A percentile compares a stretch with the other conserved stretches of the same genome.
Conservation (phyloP, 2,888 invertebrate species). For the Xanthostigma xanthostigma region DNA sequence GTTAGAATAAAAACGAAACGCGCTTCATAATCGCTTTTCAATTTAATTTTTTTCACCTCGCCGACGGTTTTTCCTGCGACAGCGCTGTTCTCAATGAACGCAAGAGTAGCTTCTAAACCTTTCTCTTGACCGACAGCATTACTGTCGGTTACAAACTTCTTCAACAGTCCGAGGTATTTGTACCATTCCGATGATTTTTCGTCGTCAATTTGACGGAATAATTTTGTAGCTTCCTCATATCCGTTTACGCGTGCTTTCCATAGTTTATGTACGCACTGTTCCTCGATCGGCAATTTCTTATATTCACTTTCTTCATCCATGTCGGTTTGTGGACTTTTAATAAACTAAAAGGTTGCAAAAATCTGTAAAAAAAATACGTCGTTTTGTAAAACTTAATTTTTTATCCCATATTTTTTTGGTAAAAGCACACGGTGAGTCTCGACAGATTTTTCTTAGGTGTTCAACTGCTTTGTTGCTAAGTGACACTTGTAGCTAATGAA, state of each 20-base stretch:
- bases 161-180: conserved; percentile 78
- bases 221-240: conserved; percentile 83
- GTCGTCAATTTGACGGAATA: conserved; percentile 76
- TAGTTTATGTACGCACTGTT: conserved; percentile 81
- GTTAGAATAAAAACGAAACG: neutral
- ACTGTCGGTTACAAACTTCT: conserved; percentile 87
- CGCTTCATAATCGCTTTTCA: neutral
- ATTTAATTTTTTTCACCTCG: conserved; percentile 43
- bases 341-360: too few species aligned
- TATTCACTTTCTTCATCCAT: conserved; percentile 83
- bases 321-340: conserved; percentile 14
- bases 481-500: too few species aligned
- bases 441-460: too few species aligned
- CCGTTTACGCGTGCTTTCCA: conserved; percentile 94
- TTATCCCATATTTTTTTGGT: too few species aligned
- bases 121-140: conserved; percentile 94
- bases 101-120: conserved; percentile 80
- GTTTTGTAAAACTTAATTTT: too few species aligned
- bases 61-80: conserved; percentile 75
- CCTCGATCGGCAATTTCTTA: conserved; percentile 75
- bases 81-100: conserved; percentile 82
- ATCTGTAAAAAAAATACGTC: too few species aligned
- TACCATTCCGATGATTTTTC: conserved; percentile 90
- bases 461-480: too few species aligned
- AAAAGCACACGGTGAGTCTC: too few species aligned